These are phyloP conservation scores for Catonia carolina DNA, from an alignment of 2,888 invertebrate species.

Conservation along the genomic window DNA sequence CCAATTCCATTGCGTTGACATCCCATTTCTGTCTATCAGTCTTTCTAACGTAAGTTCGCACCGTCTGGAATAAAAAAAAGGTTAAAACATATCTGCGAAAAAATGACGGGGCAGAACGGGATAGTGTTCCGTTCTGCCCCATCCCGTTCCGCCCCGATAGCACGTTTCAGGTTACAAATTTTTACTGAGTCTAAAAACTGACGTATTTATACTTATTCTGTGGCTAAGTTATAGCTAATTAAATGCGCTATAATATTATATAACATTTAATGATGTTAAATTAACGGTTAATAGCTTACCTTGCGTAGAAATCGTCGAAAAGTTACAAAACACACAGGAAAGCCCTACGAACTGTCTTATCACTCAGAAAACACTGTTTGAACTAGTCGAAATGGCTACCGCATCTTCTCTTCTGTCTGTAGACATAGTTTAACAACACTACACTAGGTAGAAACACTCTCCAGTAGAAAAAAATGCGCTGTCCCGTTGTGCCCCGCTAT, in stretches of 20 bases:
- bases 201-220: neutral
- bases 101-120: slow-evolving; percentile 5
- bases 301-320: neutral
- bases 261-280: neutral
- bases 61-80: neutral
- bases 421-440: neutral
- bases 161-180: neutral
- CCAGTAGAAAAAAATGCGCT: neutral
- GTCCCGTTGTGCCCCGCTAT: too few species aligned
- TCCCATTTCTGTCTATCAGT: too few species aligned
- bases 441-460: neutral
- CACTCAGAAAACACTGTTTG: neutral
- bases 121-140: neutral
- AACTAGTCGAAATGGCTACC: neutral
- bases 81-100: neutral
- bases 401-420: neutral
- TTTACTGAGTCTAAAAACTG: neutral
- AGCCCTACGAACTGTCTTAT: neutral
- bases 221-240: neutral
- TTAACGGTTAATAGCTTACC: slow-evolving; percentile 1
- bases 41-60: neutral
- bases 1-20: too few species aligned
- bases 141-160: neutral
- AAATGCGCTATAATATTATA: neutral
- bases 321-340: neutral